Evolutionary conservation across 2,888 invertebrate species (phyloP), one percentile per base, ranked within the genome.

Genomic region (Xestia ashworthii): DNA sequence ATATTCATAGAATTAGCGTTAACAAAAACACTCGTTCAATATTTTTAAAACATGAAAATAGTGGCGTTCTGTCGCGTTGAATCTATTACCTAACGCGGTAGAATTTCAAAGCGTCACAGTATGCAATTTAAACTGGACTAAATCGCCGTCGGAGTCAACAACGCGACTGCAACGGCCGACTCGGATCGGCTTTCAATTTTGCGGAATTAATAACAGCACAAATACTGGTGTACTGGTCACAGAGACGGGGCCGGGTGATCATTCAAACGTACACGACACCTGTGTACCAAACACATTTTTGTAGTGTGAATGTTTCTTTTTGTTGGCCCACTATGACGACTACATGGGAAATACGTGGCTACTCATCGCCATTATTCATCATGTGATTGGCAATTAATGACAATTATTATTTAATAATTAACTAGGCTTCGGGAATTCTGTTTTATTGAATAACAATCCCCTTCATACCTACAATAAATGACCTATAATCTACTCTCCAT

Each of bases 171-270:
- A 87, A 86, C 89, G 83, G 87, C 82, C 84, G 85, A 87, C 87
- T 87, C 89, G 90, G 91, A 90, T 94, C 92, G 90, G 91, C 93
- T 94, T 94, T 93, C 94, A 94, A 93, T 95, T 94, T 90, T 91
- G 92, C 91, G 89, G 93, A 94, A 94, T 94, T 94, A 94, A 94
- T 94, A 93, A 92, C 93, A 91, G 91, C 91, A 91, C 90, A 90
- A 91, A 91, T 92, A 87, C 88, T 88, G 79, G 82, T 80, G 84
- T 84, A 85, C 83, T 81, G 80, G 75, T 64, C 78, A 82, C 81
- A 82, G 81, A 81, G 81, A 76, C 86, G 67, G 78, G 77, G 77
- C 83, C 85, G 38, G 86, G 89, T 89, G 86, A 90, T 88, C 88
- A 89, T 85, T 91, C 90, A 90, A 87, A 86, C 84, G 85, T 50